Base-by-base conservation (phyloP, 2,113 vertebrate genomes). In the Melanostigma gelatinosum region DNA sequence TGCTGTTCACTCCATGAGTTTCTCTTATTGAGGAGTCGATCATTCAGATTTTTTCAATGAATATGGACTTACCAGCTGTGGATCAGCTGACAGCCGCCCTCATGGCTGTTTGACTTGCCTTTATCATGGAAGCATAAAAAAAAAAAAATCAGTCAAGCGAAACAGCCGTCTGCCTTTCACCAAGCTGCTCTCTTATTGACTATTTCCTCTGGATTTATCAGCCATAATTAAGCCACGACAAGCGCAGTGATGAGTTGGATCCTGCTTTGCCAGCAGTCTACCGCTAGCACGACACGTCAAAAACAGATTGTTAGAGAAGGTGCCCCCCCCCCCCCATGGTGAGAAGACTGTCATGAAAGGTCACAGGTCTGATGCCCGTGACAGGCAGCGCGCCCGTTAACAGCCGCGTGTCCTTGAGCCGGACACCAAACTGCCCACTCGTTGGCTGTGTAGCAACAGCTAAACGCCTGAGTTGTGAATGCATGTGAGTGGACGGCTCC, bases 21-120 rank as follows among this genome's bases (percentile, higher is more conserved):
- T 72, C 67, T 16, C 52, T 87, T 77, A 85, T 82, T 86, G 86
- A 89, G 62, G 64, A 86, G 70, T 79, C 80, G 87, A 40, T 85
- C 70, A 61, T 62, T 68, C 54, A 29, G 55, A 63, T 80, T 82
- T 82, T 34, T 76, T 75, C 73, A 87, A 88, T 78, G 42, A 72
- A 90, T 61, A 24, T 3, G 73, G 29, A 82, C 74, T 65, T 40
- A 58, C 13, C 88, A 90, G 85, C 83, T 90, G 91, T 16, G 16
- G 77, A 78, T 87, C 84, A 87, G 79, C 85, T 88, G 86, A 80
- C 86, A 88, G 87, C 82, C 77, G 83, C 78, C 70, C 65, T 83
- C 84, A 27, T 50, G 70, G 75, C 44, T 48, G 77, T 76, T 87
- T 71, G 80, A 38, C 81, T 77, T 72, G 79, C 55, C 12, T 74